phyloP scores from a whole-genome alignment of 2,113 vertebrate species.

The Oryzias woworae region DNA sequence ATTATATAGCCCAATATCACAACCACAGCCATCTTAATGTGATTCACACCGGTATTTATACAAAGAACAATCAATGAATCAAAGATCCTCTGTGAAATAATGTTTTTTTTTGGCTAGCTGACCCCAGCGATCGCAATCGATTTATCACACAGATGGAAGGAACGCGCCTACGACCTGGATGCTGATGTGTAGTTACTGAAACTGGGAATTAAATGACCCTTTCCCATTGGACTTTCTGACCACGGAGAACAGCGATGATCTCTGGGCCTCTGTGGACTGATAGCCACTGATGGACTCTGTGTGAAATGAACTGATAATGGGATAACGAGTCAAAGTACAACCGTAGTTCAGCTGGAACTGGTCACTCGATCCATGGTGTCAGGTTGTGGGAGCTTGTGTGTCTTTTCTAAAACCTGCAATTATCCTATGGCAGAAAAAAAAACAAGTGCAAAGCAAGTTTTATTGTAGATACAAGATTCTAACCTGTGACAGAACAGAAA shows the following conservation, averaged over 20 bases:
- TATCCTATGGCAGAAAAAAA: conserved; percentile 85
- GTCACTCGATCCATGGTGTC: conserved; percentile 2
- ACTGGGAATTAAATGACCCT: conserved; percentile 16
- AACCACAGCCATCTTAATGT: too few relatives aligned
- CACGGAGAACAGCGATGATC: conserved; percentile 7
- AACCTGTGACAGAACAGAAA: conserved; percentile 78
- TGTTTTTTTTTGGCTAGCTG: conserved; percentile 1
- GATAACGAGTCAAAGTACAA: conserved; percentile 48
- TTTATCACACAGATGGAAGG: conserved; percentile 36
- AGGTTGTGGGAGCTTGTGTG: not conserved
- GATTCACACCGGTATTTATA: too few relatives aligned
- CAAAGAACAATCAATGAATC: too few relatives aligned
- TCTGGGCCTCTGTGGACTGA: conserved; percentile 22
- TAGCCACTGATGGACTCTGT: not conserved
- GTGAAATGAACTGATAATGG: conserved; percentile 40
- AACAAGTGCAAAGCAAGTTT: conserved; percentile 89
- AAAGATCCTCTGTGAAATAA: not conserved
- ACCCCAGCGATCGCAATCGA: not conserved
- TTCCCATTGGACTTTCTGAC: conserved; percentile 52
- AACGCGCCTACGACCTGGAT: conserved; percentile 8
- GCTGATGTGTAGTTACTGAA: conserved; percentile 7
- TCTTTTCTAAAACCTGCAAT: conserved; percentile 79
- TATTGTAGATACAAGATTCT: conserved; percentile 88
- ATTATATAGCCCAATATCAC: too few relatives aligned
- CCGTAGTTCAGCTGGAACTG: conserved; percentile 33